Evolutionary conservation across 2,888 invertebrate genomes (phyloP).

Genomic region (Erebia aethiops): DNA sequence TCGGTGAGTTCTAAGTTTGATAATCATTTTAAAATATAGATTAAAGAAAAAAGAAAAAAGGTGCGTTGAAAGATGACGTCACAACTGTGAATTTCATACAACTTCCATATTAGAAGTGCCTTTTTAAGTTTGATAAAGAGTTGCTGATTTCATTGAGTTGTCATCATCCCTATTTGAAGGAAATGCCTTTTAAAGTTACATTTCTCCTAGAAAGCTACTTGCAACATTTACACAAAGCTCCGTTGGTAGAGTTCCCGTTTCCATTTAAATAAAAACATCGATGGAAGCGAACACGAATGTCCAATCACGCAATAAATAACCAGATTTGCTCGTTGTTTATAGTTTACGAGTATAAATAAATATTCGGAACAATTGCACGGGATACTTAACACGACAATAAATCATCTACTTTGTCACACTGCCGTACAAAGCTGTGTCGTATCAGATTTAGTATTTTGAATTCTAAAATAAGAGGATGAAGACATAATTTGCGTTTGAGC

Average conservation of each 20-base stretch:
- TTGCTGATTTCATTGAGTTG: too few species aligned
- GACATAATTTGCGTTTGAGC: constrained; percentile 33
- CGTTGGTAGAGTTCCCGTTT: constrained; percentile 7
- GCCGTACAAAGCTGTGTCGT: constrained; percentile 61
- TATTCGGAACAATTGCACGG: constrained; percentile 80
- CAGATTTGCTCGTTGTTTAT: constrained; percentile 81
- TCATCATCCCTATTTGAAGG: too few species aligned
- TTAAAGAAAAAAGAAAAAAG: too few species aligned
- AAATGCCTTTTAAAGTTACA: not conserved
- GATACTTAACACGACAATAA: constrained; percentile 79
- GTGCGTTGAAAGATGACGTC: too few species aligned
- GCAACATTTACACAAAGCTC: not conserved
- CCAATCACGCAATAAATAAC: constrained; percentile 80
- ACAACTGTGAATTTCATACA: too few species aligned
- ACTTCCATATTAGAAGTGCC: too few species aligned
- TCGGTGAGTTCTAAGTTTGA: too few species aligned
- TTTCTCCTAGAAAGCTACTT: constrained; percentile 7
- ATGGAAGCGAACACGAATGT: constrained; percentile 65
- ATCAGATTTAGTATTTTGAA: constrained; percentile 52
- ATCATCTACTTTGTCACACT: constrained; percentile 81
- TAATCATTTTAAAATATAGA: too few species aligned
- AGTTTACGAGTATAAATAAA: constrained; percentile 80
- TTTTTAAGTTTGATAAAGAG: too few species aligned
- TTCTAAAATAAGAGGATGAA: constrained; percentile 47
- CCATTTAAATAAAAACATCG: constrained; percentile 53